Evolutionary conservation across 2,113 vertebrate genomes (phyloP).

Genomic region (Ornithorhynchus anatinus): DNA sequence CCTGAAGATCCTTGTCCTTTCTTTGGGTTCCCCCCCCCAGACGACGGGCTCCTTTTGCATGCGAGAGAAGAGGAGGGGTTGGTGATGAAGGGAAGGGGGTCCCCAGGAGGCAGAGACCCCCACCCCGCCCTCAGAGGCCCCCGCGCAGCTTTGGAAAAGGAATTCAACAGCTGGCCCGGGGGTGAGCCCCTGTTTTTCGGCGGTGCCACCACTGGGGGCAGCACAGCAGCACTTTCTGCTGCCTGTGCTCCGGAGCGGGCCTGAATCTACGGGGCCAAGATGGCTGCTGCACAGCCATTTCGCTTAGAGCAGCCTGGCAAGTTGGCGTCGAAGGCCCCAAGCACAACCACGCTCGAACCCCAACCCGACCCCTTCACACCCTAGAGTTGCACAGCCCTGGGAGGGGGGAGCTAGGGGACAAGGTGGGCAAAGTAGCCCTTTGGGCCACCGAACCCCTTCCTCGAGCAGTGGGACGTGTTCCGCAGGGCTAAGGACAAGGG

Average conservation of each 20-base stretch:
- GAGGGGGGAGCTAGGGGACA: too few species aligned
- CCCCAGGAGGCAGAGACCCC: background rate
- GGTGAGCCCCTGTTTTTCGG: slow-evolving; percentile 35
- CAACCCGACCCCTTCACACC: background rate
- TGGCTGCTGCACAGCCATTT: slow-evolving; percentile 23
- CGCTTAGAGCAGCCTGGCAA: background rate
- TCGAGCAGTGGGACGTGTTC: too few species aligned
- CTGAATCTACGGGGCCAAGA: slow-evolving; percentile 26
- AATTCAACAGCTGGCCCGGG: background rate
- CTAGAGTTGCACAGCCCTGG: too few species aligned
- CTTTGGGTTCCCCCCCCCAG: too few species aligned
- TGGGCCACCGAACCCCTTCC: too few species aligned
- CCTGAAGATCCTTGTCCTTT: too few species aligned
- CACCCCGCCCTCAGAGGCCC: background rate
- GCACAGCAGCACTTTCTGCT: background rate
- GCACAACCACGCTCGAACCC: background rate
- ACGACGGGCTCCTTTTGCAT: too few species aligned
- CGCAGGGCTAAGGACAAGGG: too few species aligned
- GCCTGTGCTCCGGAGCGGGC: background rate
- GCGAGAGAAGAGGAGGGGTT: too few species aligned
- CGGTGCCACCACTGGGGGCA: slow-evolving; percentile 38
- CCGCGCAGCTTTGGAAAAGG: background rate
- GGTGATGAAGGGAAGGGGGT: background rate
- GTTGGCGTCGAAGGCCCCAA: background rate
- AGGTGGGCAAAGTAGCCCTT: too few species aligned